phyloP scores from a whole-genome alignment of 2,888 invertebrate genomes.

The Drosophila peninsularis region DNA sequence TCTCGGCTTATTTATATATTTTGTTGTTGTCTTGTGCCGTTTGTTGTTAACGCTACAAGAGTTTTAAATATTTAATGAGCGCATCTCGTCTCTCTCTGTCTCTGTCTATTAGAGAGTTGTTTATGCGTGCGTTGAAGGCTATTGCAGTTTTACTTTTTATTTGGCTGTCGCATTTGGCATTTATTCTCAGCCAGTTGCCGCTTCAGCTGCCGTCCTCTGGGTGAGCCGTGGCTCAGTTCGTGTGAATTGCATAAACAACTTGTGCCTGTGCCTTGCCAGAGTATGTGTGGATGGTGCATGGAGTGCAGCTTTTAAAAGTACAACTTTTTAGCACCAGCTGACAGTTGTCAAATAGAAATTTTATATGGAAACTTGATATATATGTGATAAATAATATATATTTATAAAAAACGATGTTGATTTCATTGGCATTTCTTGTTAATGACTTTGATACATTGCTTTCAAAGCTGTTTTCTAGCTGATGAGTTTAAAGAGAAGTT shows the following conservation, averaged over 20 bases:
- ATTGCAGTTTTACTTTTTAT: conserved; percentile 49
- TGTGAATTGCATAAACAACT: conserved; percentile 27
- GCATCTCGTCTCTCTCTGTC: conserved; percentile 5
- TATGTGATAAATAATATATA: background rate
- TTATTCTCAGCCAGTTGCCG: conserved; percentile 41
- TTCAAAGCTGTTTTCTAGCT: background rate
- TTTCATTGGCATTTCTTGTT: background rate
- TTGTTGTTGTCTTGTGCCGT: conserved; percentile 24
- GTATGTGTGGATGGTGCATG: background rate
- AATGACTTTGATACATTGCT: conserved; percentile 6
- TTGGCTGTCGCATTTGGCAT: conserved; percentile 47
- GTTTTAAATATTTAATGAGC: conserved; percentile 71
- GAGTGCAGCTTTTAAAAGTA: conserved; percentile 12
- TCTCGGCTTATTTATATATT: conserved; percentile 23
- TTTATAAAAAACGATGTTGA: background rate
- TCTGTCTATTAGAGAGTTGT: conserved; percentile 3
- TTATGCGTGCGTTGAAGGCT: conserved; percentile 43
- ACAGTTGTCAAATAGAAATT: conserved; percentile 7
- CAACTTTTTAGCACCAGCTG: conserved; percentile 24
- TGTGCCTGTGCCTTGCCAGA: conserved; percentile 4
- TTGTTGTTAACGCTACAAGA: conserved; percentile 48
- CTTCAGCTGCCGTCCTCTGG: conserved; percentile 45
- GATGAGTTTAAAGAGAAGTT: background rate
- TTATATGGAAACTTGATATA: background rate
- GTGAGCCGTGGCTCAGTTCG: conserved; percentile 2